Percentiles rank a stretch among this genome's conserved stretches.
These are phyloP conservation scores for Rotaria macrura DNA, from an alignment of 2,888 invertebrate species.

Conservation along the genomic window DNA sequence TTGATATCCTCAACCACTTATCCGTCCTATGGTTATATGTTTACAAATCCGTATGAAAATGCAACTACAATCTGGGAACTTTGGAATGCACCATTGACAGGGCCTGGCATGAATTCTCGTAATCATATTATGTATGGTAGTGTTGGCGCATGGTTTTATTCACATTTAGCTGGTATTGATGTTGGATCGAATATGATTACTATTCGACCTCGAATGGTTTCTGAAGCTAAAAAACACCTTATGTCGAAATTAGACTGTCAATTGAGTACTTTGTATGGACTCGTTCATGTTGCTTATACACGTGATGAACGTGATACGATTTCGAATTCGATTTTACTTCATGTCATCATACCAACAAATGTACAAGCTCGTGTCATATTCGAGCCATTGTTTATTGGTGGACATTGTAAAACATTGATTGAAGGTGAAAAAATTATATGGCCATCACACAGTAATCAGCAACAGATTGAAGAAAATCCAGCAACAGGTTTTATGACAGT, in stretches of 20 bases:
- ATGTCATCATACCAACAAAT: neutral
- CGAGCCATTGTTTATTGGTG: neutral
- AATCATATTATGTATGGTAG: slow-evolving; percentile 5
- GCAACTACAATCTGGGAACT: slow-evolving; percentile 1
- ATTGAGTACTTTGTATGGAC: neutral
- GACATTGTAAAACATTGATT: neutral
- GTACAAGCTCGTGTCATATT: neutral
- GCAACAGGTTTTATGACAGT: neutral
- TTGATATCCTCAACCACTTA: neutral
- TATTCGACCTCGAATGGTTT: slow-evolving; percentile 2
- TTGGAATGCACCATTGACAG: neutral
- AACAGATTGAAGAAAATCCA: neutral
- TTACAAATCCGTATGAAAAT: slow-evolving; percentile 2
- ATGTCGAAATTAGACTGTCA: neutral
- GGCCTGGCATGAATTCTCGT: neutral
- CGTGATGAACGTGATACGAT: neutral
- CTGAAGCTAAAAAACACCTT: neutral
- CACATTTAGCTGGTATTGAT: slow-evolving; percentile 8
- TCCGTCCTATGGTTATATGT: neutral
- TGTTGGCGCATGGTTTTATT: slow-evolving; percentile 14
- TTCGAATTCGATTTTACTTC: neutral
- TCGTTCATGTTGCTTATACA: neutral
- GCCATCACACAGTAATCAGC: neutral
- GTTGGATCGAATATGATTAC: neutral
- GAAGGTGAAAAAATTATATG: neutral